A percentile compares a stretch with the other conserved stretches of the same genome.
Conservation (phyloP, 2,113 vertebrate species). For the Origma solitaria region DNA sequence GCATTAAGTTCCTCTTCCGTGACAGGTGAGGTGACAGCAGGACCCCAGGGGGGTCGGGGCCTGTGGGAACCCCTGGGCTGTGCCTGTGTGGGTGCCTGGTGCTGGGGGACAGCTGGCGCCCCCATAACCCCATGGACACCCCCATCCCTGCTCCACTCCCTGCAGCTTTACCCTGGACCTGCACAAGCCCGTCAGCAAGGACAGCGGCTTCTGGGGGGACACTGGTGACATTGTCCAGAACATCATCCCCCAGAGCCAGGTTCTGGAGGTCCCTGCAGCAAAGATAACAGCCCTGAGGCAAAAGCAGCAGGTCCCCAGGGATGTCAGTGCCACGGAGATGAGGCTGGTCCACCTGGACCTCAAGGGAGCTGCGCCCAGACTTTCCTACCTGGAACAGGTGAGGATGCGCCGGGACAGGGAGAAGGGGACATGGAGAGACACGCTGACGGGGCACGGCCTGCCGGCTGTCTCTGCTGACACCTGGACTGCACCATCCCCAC, state of each 20-base stretch:
- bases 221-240: neutral
- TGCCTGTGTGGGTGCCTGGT: rapidly evolving
- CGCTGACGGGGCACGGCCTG: rapidly evolving
- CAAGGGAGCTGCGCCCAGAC: constrained; percentile 77
- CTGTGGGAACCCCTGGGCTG: neutral
- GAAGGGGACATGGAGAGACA: neutral
- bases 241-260: neutral
- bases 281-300: neutral
- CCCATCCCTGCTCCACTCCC: neutral
- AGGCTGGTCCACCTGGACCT: constrained; percentile 79
- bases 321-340: constrained; percentile 18
- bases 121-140: rapidly evolving
- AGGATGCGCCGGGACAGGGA: neutral
- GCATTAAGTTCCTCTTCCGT: constrained; percentile 58
- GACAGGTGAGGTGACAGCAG: constrained; percentile 62
- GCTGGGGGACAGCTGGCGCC: neutral
- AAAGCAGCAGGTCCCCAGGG: neutral
- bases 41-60: rapidly evolving
- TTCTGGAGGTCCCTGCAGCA: neutral
- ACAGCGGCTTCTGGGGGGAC: constrained; percentile 50
- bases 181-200: neutral
- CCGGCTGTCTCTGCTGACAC: neutral
- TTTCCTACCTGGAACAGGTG: constrained; percentile 78
- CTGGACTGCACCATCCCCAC: rapidly evolving
- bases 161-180: constrained; percentile 45